Evolutionary conservation across 2,797 vertebrate genomes (phyloP).

Genomic region (Cichlasoma orientale): DNA sequence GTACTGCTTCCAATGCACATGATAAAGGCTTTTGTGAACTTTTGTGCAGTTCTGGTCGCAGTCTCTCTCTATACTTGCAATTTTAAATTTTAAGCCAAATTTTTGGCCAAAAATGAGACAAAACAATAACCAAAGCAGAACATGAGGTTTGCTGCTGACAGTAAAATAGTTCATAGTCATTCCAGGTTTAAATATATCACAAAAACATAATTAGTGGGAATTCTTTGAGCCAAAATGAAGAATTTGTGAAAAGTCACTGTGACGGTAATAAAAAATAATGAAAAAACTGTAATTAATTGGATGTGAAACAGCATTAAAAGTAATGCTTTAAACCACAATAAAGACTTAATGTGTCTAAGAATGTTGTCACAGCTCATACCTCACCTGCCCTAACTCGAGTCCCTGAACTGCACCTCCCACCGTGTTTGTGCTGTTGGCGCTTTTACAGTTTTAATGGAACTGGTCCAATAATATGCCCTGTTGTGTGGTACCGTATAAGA

Average conservation of each 20-base stretch:
- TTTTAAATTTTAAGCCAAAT: no score
- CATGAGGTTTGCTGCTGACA: no score
- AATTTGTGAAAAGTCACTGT: fast-evolving
- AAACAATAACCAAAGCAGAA: neutral
- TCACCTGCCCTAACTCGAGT: neutral
- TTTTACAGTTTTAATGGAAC: neutral
- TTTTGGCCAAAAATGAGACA: neutral
- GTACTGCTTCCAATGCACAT: neutral
- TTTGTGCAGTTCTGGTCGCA: no score
- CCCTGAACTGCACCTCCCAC: neutral
- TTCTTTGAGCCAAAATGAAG: neutral
- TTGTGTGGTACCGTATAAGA: neutral
- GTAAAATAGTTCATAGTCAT: fast-evolving
- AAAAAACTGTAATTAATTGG: no score
- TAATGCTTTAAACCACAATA: no score
- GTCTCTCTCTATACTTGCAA: neutral
- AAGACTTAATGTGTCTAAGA: no score
- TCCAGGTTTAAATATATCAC: neutral
- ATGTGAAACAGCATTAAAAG: no score
- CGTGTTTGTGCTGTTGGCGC: neutral
- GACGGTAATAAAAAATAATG: neutral
- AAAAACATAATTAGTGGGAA: neutral
- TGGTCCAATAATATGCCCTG: neutral
- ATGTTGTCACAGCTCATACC: neutral
- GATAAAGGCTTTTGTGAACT: fast-evolving